phyloP scores from a whole-genome alignment of 1,140 invertebrate genomes.

The Augochlora pura region DNA sequence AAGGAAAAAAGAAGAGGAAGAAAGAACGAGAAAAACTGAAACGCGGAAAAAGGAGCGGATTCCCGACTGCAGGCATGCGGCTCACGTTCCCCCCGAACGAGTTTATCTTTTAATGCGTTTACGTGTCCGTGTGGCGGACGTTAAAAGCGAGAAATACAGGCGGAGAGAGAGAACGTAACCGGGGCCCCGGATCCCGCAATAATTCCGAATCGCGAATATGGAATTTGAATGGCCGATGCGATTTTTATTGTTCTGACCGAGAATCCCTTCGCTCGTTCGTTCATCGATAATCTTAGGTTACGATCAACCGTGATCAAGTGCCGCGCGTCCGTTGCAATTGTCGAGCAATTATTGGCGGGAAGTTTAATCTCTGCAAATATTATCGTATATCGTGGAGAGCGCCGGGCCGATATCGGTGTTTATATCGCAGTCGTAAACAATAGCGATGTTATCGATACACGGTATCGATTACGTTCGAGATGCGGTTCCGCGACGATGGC shows the following conservation, averaged over 20 bases:
- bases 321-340: background rate
- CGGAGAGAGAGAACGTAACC: background rate
- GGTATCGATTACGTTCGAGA: conserved; percentile 23
- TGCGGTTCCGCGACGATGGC: background rate
- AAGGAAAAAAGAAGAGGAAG: too few species aligned
- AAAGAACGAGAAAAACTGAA: too few species aligned
- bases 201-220: background rate
- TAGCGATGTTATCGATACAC: conserved; percentile 7
- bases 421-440: conserved; percentile 5
- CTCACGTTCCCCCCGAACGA: conserved; percentile 12
- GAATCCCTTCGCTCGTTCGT: background rate
- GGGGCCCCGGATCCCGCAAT: background rate
- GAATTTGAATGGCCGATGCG: background rate
- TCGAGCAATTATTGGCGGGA: conserved; percentile 4
- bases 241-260: too few species aligned
- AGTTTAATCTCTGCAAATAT: conserved; percentile 4
- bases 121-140: background rate
- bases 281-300: background rate
- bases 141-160: background rate
- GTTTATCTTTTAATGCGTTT: conserved; percentile 40
- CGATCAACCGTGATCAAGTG: background rate
- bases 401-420: conserved; percentile 1
- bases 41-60: conserved; percentile 1
- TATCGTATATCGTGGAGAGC: background rate
- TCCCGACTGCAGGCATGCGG: background rate